Base-by-base conservation (phyloP, 2,888 invertebrate species). In the Embidobia sp. region DNA sequence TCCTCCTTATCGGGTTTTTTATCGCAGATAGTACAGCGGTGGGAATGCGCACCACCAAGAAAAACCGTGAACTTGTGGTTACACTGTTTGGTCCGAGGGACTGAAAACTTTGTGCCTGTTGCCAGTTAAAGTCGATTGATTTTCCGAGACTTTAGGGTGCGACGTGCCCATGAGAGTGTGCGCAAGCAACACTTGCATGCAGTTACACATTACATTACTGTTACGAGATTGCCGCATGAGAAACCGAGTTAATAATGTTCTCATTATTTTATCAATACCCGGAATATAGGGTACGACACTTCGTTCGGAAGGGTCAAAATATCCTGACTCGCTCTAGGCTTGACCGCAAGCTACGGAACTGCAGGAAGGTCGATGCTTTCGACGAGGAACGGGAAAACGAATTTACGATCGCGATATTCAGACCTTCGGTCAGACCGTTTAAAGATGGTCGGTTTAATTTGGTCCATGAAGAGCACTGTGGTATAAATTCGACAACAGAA, bases 201-300 rank as follows among this genome's bases (percentile, higher is more conserved):
- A 85, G 63, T 77, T 82, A 80, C 84, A 84, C 85, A 83, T 86
- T 85, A 83, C 75, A 79, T n/a, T 79, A 79, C 61, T 72, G 79
- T 37, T 61, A 49, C 66, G 31, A 46, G 64, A 64, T 72, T 70
- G 64, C 63, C 80, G 64, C 51, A 76, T 70, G 73, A 67, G 51
- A 77, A 79, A 72, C 77, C 70, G 77, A 81, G 82, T 85, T 86
- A 86, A 86, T 87, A 87, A 86, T 83, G 83, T 82, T 82, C 85
- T 85, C 82, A 85, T 87, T 85, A 86, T 86, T 86, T 87, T 83
- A 85, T 86, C 87, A 84, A 87, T 86, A 85, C 81, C 80, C 69
- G 74, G 85, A 84, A 84, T 84, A 83, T 81, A 79, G 75, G 78
- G 42, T 75, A 70, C 77, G 79, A 80, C 80, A 79, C 77, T 69